Evolutionary conservation across 2,113 vertebrate genomes (phyloP), one percentile per base, ranked within the genome.

Genomic region (Ctenodactylus gundi): DNA sequence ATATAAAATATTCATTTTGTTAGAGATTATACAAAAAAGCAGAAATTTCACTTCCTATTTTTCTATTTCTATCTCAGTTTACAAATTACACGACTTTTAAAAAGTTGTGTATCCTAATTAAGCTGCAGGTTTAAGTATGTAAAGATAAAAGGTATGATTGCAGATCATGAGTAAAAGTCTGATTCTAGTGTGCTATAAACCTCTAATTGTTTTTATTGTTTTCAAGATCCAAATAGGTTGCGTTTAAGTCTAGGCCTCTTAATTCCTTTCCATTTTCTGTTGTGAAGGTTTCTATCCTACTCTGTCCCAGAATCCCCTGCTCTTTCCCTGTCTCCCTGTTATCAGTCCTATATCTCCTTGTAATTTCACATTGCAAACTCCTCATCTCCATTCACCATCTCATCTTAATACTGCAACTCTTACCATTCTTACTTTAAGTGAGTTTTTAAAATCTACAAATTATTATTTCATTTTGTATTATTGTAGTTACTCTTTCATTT

Each of bases 51-150:
- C 60, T 89, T 3, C 8, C 77, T 0, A 55, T 76, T 11, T 27
- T 75, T 4, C 51, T 7, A 84, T 80, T 15, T 44, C 62, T 86
- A 36, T 94, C 55, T 34, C 4, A 87, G 3, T 68, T 86, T 81
- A 44, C 20, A 44, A 84, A 62, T 55, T 68, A 58, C 27, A 23
- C 88, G 36, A 64, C 41, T 23, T 92, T 17, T 55, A 76, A 34
- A 0, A 25, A 80, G 17, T 58, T 62, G 2, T 0, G 58, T 55
- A 41, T 0, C 1, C 14, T 75, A 84, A 65, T 3, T 51, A 1
- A 77, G 36, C 3, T 72, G 90, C 20, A 85, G 7, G 34, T 73
- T 89, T 81, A 78, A 60, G 68, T 93, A 55, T 62, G 29, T 57
- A 55, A 77, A 31, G 68, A 67, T 65, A 5, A 64, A 88, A 83